These are phyloP conservation scores for Blastomussa wellsi DNA, from an alignment of 92 coral and sea anemone species.

Conservation along the genomic window DNA sequence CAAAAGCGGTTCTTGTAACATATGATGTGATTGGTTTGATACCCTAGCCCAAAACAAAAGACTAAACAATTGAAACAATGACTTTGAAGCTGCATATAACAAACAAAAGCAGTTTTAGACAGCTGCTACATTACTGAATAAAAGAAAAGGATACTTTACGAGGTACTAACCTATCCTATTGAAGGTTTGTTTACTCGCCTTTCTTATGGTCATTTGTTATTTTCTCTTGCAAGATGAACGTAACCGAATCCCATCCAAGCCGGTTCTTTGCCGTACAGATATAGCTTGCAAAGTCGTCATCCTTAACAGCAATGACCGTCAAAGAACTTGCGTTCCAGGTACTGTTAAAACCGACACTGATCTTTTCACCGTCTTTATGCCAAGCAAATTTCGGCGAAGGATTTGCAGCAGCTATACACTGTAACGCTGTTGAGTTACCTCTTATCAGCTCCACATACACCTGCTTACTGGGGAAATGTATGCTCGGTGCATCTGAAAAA, in stretches of 20 bases:
- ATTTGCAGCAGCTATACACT: conserved; percentile 51
- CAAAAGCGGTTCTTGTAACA: too few species aligned
- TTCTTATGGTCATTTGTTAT: not conserved
- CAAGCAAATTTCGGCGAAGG: conserved; percentile 50
- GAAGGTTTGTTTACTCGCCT: not conserved
- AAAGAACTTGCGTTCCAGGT: conserved; percentile 16
- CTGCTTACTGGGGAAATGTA: conserved; percentile 22
- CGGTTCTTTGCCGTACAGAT: conserved; percentile 51
- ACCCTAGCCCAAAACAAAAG: too few species aligned
- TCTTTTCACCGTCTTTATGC: not conserved
- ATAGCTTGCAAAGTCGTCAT: conserved; percentile 43
- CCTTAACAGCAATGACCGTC: not conserved
- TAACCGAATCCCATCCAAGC: conserved; percentile 50
- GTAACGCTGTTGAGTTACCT: conserved; percentile 20
- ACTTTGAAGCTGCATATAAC: too few species aligned
- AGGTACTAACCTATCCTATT: too few species aligned
- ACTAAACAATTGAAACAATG: too few species aligned
- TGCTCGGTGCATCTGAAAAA: conserved; percentile 49
- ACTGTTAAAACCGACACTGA: conserved; percentile 1
- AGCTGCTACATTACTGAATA: too few species aligned
- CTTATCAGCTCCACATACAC: not conserved
- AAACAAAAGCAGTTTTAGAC: too few species aligned
- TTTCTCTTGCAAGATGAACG: conserved; percentile 11
- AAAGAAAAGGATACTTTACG: too few species aligned
- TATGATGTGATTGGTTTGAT: too few species aligned